Evolutionary conservation across 2,888 invertebrate species (phyloP), one percentile per base, ranked within the genome.

Genomic region (Dexiosoma caninum): DNA sequence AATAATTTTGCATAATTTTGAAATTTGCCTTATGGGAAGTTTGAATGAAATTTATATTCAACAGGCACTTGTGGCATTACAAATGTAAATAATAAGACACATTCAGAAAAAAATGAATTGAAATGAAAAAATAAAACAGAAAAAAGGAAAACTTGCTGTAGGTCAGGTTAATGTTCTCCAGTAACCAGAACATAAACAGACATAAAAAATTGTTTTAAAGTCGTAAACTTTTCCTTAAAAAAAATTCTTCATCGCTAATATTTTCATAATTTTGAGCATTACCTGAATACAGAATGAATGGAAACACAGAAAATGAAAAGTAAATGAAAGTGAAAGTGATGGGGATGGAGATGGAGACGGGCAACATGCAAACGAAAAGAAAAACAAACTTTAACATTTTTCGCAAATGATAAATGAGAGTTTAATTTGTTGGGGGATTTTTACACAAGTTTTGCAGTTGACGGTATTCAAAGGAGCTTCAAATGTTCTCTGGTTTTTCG

Each of bases 1-100:
- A 87, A 88, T 87, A 88, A 88, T 88, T 88, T 88, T 87, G 87
- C 88, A 88, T 88, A 88, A 88, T 88, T 87, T 87, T 84, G 84
- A 85, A 86, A 85, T 86, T 77, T 85, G 86, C 87, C 87, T 88
- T 87, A 87, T 86, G 87, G n/a, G 84, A 86, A 71, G 64, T 78
- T 44, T 64, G 46, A 32, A 49, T 23, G 12, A 44, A 64, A 46
- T 59, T n/a, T 27, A 21, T 55, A 51, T 60, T n/a, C 66, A 2
- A 44, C 67, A 71, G 75, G 42, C 87, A 85, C 85, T 87, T 87
- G 85, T 86, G 85, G 84, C 84, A 66, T 76, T 69, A 59, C n/a
- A n/a, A n/a, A n/a, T 60, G 59, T 32, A 53, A 67, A 53, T 71
- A 72, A 78, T 64, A 71, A 59, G 71, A 53, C 42, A 55, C 64